Percentiles rank a stretch among this genome's conserved stretches.
Conservation (phyloP, 2,888 invertebrate genomes). For the Aproaerema taeniolella region DNA sequence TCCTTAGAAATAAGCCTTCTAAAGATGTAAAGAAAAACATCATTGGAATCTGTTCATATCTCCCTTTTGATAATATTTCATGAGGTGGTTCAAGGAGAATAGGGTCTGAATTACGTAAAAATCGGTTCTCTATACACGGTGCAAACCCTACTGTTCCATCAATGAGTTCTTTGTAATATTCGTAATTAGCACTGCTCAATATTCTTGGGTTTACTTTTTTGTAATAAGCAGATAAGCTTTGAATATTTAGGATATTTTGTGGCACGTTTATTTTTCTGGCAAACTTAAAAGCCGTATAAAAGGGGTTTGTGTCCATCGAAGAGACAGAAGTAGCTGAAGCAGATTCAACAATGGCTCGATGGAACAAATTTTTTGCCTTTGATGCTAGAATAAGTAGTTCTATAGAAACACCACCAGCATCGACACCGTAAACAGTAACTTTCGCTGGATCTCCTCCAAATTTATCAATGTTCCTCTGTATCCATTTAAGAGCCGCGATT, state of each 20-base stretch:
- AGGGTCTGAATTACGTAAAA: slow-evolving; percentile 15
- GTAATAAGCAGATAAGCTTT: slow-evolving; percentile 14
- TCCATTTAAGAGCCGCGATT: slow-evolving; percentile 33
- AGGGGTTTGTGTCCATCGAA: slow-evolving; percentile 27
- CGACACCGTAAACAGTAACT: slow-evolving; percentile 43
- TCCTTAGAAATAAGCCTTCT: slow-evolving; percentile 32
- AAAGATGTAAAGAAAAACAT: slow-evolving; percentile 28
- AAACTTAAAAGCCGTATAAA: slow-evolving; percentile 25
- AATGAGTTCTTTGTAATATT: slow-evolving; percentile 28
- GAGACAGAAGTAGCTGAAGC: slow-evolving; percentile 29
- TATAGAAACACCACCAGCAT: slow-evolving; percentile 38
- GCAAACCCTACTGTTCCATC: slow-evolving; percentile 36
- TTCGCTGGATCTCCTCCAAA: slow-evolving; percentile 39
- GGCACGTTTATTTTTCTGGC: no score
- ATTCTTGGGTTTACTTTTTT: slow-evolving; percentile 21
- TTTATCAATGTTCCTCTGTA: slow-evolving; percentile 31
- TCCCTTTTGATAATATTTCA: slow-evolving; percentile 21
- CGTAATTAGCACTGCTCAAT: slow-evolving; percentile 23
- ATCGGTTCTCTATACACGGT: slow-evolving; percentile 31
- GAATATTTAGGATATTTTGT: background rate
- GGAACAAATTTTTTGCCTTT: slow-evolving; percentile 30
- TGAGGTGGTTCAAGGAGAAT: slow-evolving; percentile 26
- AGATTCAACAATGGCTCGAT: slow-evolving; percentile 34
- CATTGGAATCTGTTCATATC: slow-evolving; percentile 27
- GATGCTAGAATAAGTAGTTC: slow-evolving; percentile 33